Evolutionary conservation across 2,113 vertebrate genomes (phyloP).

Genomic region (Saccopteryx bilineata): DNA sequence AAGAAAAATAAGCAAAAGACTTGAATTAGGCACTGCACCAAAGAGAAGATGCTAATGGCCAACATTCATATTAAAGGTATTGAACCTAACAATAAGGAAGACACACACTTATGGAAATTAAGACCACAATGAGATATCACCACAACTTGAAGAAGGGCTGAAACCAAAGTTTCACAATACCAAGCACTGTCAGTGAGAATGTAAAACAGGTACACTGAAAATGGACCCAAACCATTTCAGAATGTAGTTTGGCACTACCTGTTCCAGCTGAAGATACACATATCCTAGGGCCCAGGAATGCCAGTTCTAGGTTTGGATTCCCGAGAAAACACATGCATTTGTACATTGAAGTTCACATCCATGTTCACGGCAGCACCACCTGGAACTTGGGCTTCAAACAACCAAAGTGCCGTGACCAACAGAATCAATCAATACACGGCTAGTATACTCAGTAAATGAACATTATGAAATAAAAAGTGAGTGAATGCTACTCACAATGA

Average conservation of each 20-base stretch:
- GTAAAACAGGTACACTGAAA: neutral
- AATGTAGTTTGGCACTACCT: neutral
- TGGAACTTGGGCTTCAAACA: neutral
- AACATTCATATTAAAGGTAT: neutral
- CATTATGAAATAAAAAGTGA: neutral
- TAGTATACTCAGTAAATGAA: neutral
- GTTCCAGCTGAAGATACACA: neutral
- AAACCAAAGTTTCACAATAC: slow-evolving; percentile 28
- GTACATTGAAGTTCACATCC: neutral
- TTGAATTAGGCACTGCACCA: neutral
- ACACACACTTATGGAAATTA: slow-evolving; percentile 48
- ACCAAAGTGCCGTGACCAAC: neutral
- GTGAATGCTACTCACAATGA: neutral
- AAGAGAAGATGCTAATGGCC: neutral
- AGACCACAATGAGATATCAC: neutral
- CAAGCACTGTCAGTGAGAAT: neutral
- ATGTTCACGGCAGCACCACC: neutral
- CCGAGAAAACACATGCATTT: neutral
- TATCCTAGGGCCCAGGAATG: neutral
- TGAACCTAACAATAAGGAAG: slow-evolving; percentile 11
- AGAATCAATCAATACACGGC: neutral
- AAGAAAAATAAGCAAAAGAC: slow-evolving; percentile 38
- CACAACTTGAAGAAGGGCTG: neutral
- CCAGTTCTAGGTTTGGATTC: neutral
- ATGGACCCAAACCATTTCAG: neutral